Base-by-base conservation (phyloP, 92 coral and sea anemone genomes). In the Umimayanthus chanpuru region DNA sequence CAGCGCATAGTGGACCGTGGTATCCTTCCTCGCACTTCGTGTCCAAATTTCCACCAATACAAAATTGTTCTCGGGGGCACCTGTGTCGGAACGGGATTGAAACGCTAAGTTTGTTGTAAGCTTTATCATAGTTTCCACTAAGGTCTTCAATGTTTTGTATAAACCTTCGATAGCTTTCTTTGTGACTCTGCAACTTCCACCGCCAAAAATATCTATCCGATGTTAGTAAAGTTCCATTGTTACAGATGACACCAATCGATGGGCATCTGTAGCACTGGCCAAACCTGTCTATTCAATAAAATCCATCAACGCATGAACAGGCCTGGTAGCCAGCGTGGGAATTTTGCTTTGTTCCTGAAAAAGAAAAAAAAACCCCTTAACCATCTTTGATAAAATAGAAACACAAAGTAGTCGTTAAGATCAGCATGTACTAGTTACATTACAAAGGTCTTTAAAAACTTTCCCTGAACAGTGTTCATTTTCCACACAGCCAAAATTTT, bases 241-340 rank as follows among this genome's bases (percentile, higher is more conserved):
- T 32, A 68, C 88, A 85, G 21, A 40, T 26, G 0, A 70, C 25
- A 21, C 88, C 88, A 28, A 25, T 30, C 9, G 61, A 40, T 39
- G 88, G 88, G 23, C 88, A 85, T n/a, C 29, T 26, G 32, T 71
- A 43, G 25, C 88, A 85, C 6, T 28, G 40, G 20, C 88, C 88
- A 68, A 85, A 85, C 14, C 88, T 30, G 65, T 85, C 88, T 16
- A 47, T 36, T 9, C 88, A 58, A 39, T 85, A 85, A 85, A 85
- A 71, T n/a, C 39, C 65, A 20, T 38, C 80, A 4, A 81, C 28
- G 26, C 86, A 81, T 28, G n/a, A 21, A 36, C 86, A 81, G 47
- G 86, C 86, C 5, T 41, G 55, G 86, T 56, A 81, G 11, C 44
- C 39, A 3, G 86, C 86, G 49, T 38, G 41, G 16, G 23, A 12